Conservation (phyloP, 2,797 vertebrate genomes). For the Picus viridis region DNA sequence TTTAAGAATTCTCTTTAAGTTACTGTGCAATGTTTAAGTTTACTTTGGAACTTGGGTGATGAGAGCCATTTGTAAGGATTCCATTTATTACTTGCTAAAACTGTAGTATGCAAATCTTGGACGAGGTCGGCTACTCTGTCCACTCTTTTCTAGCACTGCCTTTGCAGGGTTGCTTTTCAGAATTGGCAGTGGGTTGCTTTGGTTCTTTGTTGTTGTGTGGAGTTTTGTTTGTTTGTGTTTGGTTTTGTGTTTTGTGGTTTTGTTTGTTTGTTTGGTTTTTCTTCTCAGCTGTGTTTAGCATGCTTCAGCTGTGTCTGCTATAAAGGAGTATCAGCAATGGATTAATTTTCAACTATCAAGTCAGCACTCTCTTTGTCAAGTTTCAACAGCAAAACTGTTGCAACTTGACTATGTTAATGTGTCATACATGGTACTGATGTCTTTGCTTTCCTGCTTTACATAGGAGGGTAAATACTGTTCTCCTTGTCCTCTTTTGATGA, state of each 20-base stretch:
- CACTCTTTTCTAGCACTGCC: fast-evolving
- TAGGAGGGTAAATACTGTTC: not conserved
- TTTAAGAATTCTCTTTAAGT: not conserved
- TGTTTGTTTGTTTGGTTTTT: not conserved
- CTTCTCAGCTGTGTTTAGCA: not conserved
- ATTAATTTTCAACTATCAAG: not conserved
- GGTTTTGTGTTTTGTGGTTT: too few relatives aligned
- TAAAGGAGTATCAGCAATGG: not conserved
- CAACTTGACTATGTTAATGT: not conserved
- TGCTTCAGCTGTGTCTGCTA: not conserved
- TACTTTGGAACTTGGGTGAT: not conserved
- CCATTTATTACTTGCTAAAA: not conserved
- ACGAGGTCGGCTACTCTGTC: not conserved
- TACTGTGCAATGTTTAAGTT: not conserved
- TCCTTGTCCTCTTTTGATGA: not conserved
- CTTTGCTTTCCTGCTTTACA: not conserved
- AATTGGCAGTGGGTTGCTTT: not conserved
- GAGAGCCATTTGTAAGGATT: not conserved
- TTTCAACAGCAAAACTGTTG: not conserved
- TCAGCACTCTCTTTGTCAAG: not conserved
- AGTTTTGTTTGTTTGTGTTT: not conserved
- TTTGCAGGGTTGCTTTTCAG: not conserved
- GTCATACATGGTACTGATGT: not conserved
- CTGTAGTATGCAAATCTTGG: not conserved
- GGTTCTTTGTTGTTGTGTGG: too few relatives aligned